Percentiles rank a stretch among this genome's conserved stretches.
Evolutionary conservation across 2,113 vertebrate genomes (phyloP).

Genomic region (Elaphurus davidianus): DNA sequence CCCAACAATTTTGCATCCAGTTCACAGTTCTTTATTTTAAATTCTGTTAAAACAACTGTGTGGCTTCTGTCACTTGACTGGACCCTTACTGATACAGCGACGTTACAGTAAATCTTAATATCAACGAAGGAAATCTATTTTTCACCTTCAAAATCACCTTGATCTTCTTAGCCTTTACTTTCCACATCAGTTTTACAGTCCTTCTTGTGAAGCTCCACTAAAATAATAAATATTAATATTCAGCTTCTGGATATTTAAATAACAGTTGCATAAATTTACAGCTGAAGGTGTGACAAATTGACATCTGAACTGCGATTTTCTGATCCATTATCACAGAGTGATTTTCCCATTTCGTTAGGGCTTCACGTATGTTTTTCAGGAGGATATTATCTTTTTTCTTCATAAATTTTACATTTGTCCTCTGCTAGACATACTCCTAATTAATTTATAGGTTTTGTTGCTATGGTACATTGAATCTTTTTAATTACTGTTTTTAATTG

Average conservation of each 20-base stretch:
- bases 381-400: background rate
- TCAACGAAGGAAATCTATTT: background rate
- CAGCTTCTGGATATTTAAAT: background rate
- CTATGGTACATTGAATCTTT: background rate
- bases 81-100: rapidly evolving
- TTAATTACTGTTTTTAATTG: conserved; percentile 37
- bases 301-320: background rate
- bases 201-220: background rate
- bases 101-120: background rate
- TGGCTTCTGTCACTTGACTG: background rate
- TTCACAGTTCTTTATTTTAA: background rate
- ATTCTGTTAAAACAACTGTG: background rate
- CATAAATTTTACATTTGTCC: background rate
- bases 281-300: background rate
- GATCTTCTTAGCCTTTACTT: background rate
- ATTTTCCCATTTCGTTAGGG: background rate
- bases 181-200: background rate
- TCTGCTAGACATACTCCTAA: background rate
- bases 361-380: background rate
- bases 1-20: background rate
- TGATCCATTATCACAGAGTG: background rate
- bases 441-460: conserved; percentile 21
- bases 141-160: background rate
- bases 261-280: no score
- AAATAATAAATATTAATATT: background rate